Evolutionary conservation across 1,140 invertebrate genomes (phyloP), one percentile per base, ranked within the genome.

Genomic region (Belonocnema kinseyi): DNA sequence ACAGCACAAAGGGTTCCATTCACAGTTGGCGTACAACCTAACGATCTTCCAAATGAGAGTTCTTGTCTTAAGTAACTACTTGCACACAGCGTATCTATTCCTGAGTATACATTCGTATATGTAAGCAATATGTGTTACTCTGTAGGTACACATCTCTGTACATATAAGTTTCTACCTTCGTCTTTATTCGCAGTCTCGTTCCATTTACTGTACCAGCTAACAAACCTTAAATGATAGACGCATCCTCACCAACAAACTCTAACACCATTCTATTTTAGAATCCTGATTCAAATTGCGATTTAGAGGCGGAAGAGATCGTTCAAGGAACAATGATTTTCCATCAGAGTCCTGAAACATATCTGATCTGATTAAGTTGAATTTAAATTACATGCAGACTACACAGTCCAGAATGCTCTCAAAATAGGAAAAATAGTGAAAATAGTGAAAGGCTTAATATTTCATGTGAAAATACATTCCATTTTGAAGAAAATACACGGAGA

Each of bases 11-110:
- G 61, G 61, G 61, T 66, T 66, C 61, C 61, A 66, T 66, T 66
- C 61, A 66, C 61, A 66, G 61, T 66, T 66, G 61, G 61, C 61
- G 61, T 66, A 66, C 61, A 66, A 66, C 61, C 26, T 66, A 66
- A 66, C 61, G 61, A 66, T 66, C 61, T 66, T 66, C 61, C 61
- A 66, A 66, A 66, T 66, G 61, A 66, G 61, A 66, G 61, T 66
- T 66, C 61, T 66, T 66, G 61, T 66, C 61, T 66, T 66, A 66
- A 66, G 61, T 66, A 66, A 66, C 61, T 40, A 66, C 61, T 66
- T 66, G 61, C 14, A 46, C 40, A 46, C 40, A 33, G 61, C 33
- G 61, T 66, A 66, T 66, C 61, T 46, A 21, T 14, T 16, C 61
- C 61, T 16, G 33, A 46, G 58, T 61, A 61, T 61, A 61, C 26